Conservation (phyloP, 2,113 vertebrate genomes). For the Ceyx cyanopectus region DNA sequence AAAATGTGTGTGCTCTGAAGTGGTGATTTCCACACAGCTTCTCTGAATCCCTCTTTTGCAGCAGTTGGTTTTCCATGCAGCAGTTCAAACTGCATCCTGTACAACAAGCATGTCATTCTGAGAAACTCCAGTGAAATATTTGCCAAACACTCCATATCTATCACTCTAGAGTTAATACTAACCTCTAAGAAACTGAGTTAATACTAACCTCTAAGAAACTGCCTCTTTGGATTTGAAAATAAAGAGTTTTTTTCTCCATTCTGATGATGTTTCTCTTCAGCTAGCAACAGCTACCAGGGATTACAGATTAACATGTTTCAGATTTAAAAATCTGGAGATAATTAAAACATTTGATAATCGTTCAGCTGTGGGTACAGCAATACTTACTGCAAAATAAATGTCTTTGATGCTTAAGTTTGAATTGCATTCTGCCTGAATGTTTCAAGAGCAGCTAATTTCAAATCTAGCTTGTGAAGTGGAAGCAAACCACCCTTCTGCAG, state of each 20-base stretch:
- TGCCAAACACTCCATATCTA: neutral
- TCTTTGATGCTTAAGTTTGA: slow-evolving; percentile 15
- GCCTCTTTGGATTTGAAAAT: neutral
- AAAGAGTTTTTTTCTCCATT: neutral
- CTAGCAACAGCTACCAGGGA: neutral
- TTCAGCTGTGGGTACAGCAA: neutral
- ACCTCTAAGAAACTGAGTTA: neutral
- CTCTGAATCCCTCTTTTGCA: neutral
- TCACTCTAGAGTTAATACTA: neutral
- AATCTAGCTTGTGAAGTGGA: neutral
- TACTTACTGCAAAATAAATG: neutral
- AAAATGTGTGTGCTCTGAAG: neutral
- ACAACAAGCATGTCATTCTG: neutral
- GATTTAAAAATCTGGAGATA: neutral
- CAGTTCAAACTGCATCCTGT: neutral
- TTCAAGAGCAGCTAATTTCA: slow-evolving; percentile 28
- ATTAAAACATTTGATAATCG: neutral
- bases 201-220: neutral
- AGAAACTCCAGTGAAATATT: neutral
- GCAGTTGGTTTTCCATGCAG: neutral
- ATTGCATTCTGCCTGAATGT: neutral
- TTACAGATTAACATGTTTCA: slow-evolving; percentile 43
- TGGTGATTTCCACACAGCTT: neutral
- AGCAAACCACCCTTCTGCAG: neutral
- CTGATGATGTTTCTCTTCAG: neutral